phyloP scores from a whole-genome alignment of 2,797 vertebrate genomes.

The Rhabdophis nuchalis region DNA sequence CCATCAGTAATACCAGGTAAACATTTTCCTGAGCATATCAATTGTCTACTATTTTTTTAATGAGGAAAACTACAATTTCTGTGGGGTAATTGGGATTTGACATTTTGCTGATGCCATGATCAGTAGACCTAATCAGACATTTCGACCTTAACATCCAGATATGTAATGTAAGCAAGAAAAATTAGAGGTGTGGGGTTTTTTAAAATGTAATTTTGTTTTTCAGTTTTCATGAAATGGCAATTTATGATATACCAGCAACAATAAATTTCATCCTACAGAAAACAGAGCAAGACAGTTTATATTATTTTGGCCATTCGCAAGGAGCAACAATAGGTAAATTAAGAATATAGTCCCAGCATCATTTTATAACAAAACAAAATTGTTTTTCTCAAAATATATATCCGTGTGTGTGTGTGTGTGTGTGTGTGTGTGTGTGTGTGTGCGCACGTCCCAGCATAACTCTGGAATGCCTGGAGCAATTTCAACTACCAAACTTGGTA shows the following conservation, averaged over 20 bases:
- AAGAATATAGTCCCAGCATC: not conserved
- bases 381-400: too few species aligned
- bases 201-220: not conserved
- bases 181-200: not conserved
- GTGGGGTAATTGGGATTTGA: not conserved
- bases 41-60: not conserved
- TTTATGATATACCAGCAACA: slow-evolving; percentile 80
- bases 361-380: not conserved
- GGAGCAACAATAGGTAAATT: not conserved
- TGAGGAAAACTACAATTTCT: not conserved
- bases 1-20: not conserved
- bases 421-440: too few species aligned
- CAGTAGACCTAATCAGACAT: not conserved
- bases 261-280: slow-evolving; percentile 53
- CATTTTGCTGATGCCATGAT: not conserved
- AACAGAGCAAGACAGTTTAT: not conserved
- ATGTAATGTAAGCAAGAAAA: not conserved
- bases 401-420: too few species aligned
- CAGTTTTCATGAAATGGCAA: slow-evolving; percentile 85
- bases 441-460: too few species aligned
- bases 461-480: too few species aligned
- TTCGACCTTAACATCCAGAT: not conserved
- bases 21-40: not conserved
- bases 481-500: too few species aligned
- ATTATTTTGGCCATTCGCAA: not conserved